Percentiles rank a stretch among this genome's conserved stretches.
Evolutionary conservation across 2,113 vertebrate genomes (phyloP).

Genomic region (Sinocyclocheilus maitianheensis): DNA sequence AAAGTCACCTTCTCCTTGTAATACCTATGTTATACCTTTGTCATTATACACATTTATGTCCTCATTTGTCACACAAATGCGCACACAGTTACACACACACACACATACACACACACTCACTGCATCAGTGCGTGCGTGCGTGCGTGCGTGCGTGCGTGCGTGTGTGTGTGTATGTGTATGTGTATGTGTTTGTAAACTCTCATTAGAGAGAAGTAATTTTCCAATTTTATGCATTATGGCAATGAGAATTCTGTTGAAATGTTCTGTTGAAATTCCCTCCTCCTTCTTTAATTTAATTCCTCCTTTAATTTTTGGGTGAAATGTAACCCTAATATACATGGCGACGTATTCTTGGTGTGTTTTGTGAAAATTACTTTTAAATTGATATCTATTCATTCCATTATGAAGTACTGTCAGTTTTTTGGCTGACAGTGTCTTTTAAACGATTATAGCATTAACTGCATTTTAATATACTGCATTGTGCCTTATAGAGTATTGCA

Average conservation of each 20-base stretch:
- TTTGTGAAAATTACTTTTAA: background rate
- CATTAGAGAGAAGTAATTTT: background rate
- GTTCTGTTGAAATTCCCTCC: too few species aligned
- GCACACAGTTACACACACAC: too few species aligned
- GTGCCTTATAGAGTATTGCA: slow-evolving; percentile 16
- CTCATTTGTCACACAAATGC: too few species aligned
- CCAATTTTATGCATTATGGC: background rate
- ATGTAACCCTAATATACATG: background rate
- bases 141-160: too few species aligned
- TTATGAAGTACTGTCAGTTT: background rate
- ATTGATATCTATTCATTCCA: background rate
- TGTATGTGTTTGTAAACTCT: background rate
- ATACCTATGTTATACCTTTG: too few species aligned
- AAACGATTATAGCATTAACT: slow-evolving; percentile 12
- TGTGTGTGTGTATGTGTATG: too few species aligned
- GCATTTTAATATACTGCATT: slow-evolving; percentile 4
- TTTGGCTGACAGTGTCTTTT: background rate
- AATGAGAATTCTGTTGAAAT: background rate
- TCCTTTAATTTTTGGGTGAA: background rate
- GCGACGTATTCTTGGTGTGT: background rate
- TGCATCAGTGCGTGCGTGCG: too few species aligned
- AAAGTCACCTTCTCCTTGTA: too few species aligned
- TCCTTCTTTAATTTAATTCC: background rate
- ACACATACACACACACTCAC: too few species aligned
- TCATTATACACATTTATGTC: too few species aligned